Percentiles rank a stretch among this genome's conserved stretches.
phyloP scores from a whole-genome alignment of 2,113 vertebrate genomes.

The Camarhynchus parvulus region DNA sequence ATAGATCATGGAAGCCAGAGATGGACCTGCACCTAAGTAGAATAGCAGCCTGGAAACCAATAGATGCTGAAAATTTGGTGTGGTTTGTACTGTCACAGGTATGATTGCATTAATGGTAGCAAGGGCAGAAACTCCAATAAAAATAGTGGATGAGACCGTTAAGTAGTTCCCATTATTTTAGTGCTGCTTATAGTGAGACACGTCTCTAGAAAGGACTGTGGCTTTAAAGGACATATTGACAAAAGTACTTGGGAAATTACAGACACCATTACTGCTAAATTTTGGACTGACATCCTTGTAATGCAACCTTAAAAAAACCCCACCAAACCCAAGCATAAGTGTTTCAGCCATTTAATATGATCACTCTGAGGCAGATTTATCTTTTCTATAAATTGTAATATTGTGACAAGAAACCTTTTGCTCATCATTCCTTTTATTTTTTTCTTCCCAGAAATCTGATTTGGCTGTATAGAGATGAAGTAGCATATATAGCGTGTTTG shows the following conservation, averaged over 20 bases:
- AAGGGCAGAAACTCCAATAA: background rate
- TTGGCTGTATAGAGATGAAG: slow-evolving; percentile 23
- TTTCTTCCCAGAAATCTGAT: background rate
- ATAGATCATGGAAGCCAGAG: background rate
- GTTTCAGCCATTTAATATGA: background rate
- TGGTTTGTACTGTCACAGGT: background rate
- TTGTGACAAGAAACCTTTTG: slow-evolving; percentile 26
- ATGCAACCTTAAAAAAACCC: background rate
- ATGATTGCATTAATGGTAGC: background rate
- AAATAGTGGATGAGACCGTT: background rate
- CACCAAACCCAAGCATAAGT: background rate
- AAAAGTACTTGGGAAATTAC: slow-evolving; percentile 1
- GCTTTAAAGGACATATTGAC: background rate
- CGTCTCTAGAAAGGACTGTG: background rate
- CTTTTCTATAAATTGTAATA: slow-evolving; percentile 12
- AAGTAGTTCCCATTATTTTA: slow-evolving; percentile 7
- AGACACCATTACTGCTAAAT: background rate
- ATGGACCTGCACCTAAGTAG: background rate
- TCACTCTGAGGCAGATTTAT: background rate
- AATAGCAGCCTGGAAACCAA: background rate
- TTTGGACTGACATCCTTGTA: background rate
- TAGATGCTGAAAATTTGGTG: background rate
- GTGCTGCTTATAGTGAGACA: background rate
- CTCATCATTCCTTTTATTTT: background rate
- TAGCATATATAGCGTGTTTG: background rate